Base-by-base conservation (phyloP, 64 coral and sea anemone species). In the Porites lutea region DNA sequence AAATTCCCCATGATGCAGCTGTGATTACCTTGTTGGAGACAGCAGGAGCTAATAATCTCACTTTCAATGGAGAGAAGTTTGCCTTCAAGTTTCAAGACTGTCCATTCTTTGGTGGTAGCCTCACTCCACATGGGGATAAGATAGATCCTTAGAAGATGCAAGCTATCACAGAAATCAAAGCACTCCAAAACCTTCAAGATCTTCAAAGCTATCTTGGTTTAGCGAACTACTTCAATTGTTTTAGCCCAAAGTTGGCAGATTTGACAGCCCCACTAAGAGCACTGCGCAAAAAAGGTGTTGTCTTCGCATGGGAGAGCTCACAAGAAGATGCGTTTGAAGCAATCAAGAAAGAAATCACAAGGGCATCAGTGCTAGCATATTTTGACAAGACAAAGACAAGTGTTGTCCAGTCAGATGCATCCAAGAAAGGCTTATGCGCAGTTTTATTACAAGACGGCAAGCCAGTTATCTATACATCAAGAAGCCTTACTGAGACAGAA, bases 221-320 rank as follows among this genome's bases (percentile, higher is more conserved):
- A 82, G 91, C 81, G 53, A 93, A 88, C 23, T 88, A 89, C 87
- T 80, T 89, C 16, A 55, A 79, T 52, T 87, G 82, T 23, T 89
- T 86, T 18, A 94, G 88, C 10, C 86, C 86, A 14, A 89, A 70
- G n/a, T 20, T 54, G 9, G 52, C 52, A 9, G 52, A 54, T 54
- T 54, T 54, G 52, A 54, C 52, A 54, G 13, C 92, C 37, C 79
- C 87, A 50, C 69, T 94, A 8, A 52, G 78, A 86, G 45, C 66
- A 12, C 71, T 94, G 44, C 59, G 89, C 11, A 89, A 74, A 8
- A 66, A 86, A 37, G 49, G 89, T 46, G 49, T 3, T 49, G 19
- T 46, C 13, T 59, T 69, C 4, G 52, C 59, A 19, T 82, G 80
- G 71, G 27, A 48, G 71, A 14, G 27, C 11, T 49, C 14, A 20